Base-by-base conservation (phyloP, 2,888 invertebrate species). In the Gnatocerus cornutus region DNA sequence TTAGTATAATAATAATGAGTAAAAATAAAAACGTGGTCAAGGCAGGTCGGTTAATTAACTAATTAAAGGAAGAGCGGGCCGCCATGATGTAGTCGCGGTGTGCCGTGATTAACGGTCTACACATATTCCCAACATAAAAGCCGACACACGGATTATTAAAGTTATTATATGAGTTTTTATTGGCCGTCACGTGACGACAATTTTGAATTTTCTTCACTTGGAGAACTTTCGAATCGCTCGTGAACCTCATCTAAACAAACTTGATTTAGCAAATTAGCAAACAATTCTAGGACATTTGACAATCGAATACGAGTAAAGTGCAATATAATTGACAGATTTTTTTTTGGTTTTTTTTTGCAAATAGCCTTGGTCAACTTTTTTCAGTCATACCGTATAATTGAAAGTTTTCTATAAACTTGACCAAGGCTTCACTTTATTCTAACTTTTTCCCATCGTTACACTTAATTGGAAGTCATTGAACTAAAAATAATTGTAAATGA, bases 21-120 rank as follows among this genome's bases (percentile, higher is more conserved):
- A 48, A 48, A 41, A 37, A 12, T 14, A 14, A 16, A 12, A 65
- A 43, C 64, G 67, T 69, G 66, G 58, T n/a, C 63, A 39, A 69
- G 73, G 71, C 69, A 64, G 69, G 62, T 64, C 68, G 69, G 69
- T 71, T 71, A 73, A 73, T 73, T 73, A 73, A 73, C 73, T 73
- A 73, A 73, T 73, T 73, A 71, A 71, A 71, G 71, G 71, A 73
- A 69, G 69, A 48, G 53, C 53, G 21, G 4, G 69, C 69, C 62
- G 64, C 43, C 69, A 62, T 69, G 48, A 59, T 37, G 56, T 61
- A 59, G 66, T 65, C 63, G 69, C 62, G 61, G 52, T 43, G 55
- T 56, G 53, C 53, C n/a, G 61, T 68, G 68, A 71, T 64, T 68
- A 71, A 71, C 68, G 65, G 59, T 68, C 58, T 63, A 37, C 64